Percentiles rank a stretch among this genome's conserved stretches.
Conservation (phyloP, 2,113 vertebrate genomes). For the Halichoeres trimaculatus region DNA sequence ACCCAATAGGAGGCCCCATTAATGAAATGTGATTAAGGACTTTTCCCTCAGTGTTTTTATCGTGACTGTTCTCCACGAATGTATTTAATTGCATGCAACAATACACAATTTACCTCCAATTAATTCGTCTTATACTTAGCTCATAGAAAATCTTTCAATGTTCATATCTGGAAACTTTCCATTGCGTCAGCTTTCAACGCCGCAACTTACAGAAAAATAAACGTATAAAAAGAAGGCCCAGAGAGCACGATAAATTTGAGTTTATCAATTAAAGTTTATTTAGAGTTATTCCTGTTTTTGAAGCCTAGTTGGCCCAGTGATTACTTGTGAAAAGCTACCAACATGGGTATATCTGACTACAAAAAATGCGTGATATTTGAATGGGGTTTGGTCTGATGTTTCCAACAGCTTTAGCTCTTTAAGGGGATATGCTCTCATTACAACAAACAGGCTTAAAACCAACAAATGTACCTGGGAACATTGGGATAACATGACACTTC, state of each 20-base stretch:
- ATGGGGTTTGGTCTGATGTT: conserved; percentile 8
- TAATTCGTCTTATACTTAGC: background rate
- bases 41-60: background rate
- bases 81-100: background rate
- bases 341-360: background rate
- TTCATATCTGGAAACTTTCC: background rate
- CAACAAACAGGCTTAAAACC: background rate
- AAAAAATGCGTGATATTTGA: background rate
- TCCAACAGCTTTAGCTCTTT: background rate
- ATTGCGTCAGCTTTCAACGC: background rate
- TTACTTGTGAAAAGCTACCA: background rate
- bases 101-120: background rate
- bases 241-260: background rate
- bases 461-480: background rate
- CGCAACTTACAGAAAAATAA: background rate
- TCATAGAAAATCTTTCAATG: background rate
- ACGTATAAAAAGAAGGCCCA: background rate
- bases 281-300: too few relatives aligned
- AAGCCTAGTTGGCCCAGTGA: background rate
- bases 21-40: background rate
- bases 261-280: background rate
- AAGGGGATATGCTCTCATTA: background rate
- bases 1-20: background rate
- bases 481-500: background rate
- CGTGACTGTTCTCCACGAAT: background rate